These are phyloP conservation scores for Leiothrix lutea DNA, from an alignment of 2,113 vertebrate genomes.

Conservation along the genomic window DNA sequence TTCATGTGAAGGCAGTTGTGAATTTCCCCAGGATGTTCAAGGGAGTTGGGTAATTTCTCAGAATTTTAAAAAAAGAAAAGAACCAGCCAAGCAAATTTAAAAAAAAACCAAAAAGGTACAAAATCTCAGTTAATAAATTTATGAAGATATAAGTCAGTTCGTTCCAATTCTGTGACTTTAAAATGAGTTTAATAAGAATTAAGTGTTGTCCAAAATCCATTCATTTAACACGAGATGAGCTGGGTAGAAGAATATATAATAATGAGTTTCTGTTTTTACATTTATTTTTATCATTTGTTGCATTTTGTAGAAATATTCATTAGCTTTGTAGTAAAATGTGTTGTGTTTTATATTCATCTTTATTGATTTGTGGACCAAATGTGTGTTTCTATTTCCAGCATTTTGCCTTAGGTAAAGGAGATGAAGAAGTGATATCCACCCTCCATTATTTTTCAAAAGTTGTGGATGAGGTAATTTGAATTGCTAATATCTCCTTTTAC, in stretches of 20 bases:
- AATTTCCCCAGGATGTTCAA: not conserved
- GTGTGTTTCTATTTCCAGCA: constrained; percentile 78
- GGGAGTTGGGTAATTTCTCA: not conserved
- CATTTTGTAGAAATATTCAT: not conserved
- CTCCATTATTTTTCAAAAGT: constrained; percentile 92
- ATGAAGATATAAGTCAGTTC: not conserved
- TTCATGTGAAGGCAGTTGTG: not conserved
- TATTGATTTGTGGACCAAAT: not conserved
- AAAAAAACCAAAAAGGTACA: not conserved
- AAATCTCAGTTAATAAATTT: not conserved
- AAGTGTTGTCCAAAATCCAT: not conserved
- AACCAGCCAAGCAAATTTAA: not conserved
- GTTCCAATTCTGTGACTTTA: not conserved
- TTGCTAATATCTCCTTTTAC: not conserved
- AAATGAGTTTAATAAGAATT: not conserved
- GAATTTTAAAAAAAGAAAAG: not conserved
- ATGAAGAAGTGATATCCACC: constrained; percentile 93
- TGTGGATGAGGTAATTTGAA: constrained; percentile 87
- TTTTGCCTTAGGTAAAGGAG: constrained; percentile 95
- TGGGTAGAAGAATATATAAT: not conserved
- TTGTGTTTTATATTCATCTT: not conserved
- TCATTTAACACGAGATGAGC: not conserved
- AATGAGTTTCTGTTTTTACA: not conserved
- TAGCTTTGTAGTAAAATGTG: not conserved
- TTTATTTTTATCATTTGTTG: not conserved